Conservation (phyloP, 2,888 invertebrate species). For the Cataglyphis livida region DNA sequence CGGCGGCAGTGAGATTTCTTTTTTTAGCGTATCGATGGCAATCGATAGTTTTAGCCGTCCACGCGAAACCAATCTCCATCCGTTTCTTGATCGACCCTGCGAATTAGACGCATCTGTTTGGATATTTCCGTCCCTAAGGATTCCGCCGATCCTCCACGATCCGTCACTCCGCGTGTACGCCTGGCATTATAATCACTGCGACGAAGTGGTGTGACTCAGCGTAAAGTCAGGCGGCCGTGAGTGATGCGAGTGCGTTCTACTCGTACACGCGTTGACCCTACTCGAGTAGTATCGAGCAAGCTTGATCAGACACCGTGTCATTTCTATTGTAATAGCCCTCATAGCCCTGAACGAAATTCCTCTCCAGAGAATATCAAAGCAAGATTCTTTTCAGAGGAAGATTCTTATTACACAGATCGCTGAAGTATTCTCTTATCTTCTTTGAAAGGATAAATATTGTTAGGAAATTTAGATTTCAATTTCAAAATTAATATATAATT, state of each 20-base stretch:
- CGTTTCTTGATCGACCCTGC: background rate
- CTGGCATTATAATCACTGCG: constrained; percentile 33
- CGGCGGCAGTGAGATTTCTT: constrained; percentile 28
- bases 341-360: background rate
- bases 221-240: constrained; percentile 62
- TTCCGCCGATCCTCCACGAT: background rate
- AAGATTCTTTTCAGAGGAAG: background rate
- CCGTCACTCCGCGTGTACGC: background rate
- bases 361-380: background rate
- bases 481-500: background rate
- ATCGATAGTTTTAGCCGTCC: constrained; percentile 37
- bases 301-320: constrained; percentile 49
- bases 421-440: background rate
- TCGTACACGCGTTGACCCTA: constrained; percentile 51
- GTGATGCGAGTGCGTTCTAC: constrained; percentile 57
- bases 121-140: background rate
- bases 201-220: constrained; percentile 65
- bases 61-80: background rate
- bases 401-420: background rate
- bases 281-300: constrained; percentile 57
- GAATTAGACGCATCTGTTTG: background rate
- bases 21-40: constrained; percentile 53
- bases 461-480: background rate
- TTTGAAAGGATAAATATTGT: background rate
- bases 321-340: background rate